These are phyloP conservation scores for Trigoniulus corallinus DNA, from an alignment of 1,140 invertebrate genomes.

Conservation along the genomic window DNA sequence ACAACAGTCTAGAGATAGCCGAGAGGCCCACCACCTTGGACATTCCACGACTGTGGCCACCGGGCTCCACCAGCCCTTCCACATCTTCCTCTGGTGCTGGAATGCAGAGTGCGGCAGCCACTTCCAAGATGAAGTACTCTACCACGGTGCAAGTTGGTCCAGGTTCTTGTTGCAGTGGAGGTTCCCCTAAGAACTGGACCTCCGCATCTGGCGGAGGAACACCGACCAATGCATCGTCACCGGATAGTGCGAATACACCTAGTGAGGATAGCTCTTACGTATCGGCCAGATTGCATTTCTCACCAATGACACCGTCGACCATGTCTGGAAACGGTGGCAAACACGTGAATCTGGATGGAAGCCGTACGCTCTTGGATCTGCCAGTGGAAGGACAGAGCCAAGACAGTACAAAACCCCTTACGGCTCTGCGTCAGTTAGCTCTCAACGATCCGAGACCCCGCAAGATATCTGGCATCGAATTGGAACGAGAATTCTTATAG, in stretches of 20 bases:
- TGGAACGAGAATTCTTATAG: constrained; percentile 9
- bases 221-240: constrained; percentile 65
- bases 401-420: constrained; percentile 42
- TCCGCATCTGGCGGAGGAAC: constrained; percentile 38
- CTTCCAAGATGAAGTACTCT: constrained; percentile 3
- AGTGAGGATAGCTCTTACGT: constrained; percentile 70
- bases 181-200: constrained; percentile 28
- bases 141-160: constrained; percentile 5
- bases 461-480: background rate
- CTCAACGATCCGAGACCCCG: background rate
- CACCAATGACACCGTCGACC: constrained; percentile 38
- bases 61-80: background rate
- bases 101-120: constrained; percentile 4
- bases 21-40: constrained; percentile 8
- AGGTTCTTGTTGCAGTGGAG: constrained; percentile 17
- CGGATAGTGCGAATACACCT: constrained; percentile 46
- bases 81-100: background rate
- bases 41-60: constrained; percentile 5
- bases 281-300: constrained; percentile 65
- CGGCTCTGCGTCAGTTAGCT: constrained; percentile 21
- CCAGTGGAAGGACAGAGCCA: constrained; percentile 44
- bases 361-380: constrained; percentile 37
- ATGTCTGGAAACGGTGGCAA: constrained; percentile 8
- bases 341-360: constrained; percentile 34
- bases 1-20: constrained; percentile 4